Base-by-base conservation (phyloP, 2,888 invertebrate genomes). In the Ectemnius cavifrons region DNA sequence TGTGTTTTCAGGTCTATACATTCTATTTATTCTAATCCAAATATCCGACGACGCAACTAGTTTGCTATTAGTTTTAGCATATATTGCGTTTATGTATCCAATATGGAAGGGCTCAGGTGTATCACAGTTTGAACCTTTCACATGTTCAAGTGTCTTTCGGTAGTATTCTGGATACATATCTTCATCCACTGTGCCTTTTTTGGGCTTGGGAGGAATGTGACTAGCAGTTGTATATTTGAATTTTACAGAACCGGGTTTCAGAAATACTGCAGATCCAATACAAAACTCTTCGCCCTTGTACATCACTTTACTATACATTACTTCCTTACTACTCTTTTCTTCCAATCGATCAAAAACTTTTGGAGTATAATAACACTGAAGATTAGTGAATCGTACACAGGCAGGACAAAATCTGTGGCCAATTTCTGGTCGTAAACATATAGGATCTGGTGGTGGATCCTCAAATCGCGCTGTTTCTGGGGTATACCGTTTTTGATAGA, bases 1-100 rank as follows among this genome's bases (percentile, higher is more conserved):
- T 0, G 95, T 96, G 87, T 96, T 94, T 89, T 96, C 96, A 0
- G 96, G 95, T 71, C 96, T 93, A 86, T 94, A 96, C 85, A 96
- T 92, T 79, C 95, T 93, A 80, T 93, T 92, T 0, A 96, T 94
- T 87, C 92, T 93, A 1, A 96, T 90, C 80, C 93, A 93, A 59
- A 96, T 93, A 80, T 94, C 93, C 73, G 93, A 92, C 0, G 93
- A 92, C 0, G 92, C 92, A n/a, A 93, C 91, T n/a, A 93, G 88
- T 61, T 92, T 92, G 6, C 92, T 92, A 2, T 91, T 92, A 13
- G 93, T 93, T 4, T 91, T 92, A 0, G 93, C 92, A 45, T 91
- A 92, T 56, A 96, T 94, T 0, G 93, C 93, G 52, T 92, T 92
- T 47, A 97, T 94, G 63, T 94, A 92, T 0, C 94, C 96, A 11